A percentile compares a stretch with the other conserved stretches of the same genome.
Evolutionary conservation across 2,113 vertebrate genomes (phyloP).

Genomic region (Lagopus muta): DNA sequence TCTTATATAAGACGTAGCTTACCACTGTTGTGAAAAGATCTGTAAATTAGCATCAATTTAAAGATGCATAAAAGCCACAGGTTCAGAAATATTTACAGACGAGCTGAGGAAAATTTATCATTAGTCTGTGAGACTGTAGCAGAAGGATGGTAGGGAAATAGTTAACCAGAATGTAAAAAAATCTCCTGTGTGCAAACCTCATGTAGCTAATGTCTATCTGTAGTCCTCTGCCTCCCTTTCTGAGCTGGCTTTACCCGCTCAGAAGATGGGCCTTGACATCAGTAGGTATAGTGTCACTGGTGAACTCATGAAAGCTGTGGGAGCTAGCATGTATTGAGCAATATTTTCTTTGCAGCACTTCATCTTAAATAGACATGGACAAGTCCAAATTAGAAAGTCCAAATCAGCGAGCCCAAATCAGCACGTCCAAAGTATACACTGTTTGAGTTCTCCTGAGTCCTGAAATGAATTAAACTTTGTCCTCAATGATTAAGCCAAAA

Average conservation of each 20-base stretch:
- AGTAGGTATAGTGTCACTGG: not conserved
- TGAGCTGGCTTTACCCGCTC: not conserved
- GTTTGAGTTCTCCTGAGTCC: not conserved
- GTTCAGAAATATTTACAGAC: not conserved
- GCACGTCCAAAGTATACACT: not conserved
- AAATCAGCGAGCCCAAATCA: not conserved
- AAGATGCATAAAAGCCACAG: not conserved
- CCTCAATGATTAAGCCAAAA: not conserved
- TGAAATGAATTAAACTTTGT: not conserved
- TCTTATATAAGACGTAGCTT: not conserved
- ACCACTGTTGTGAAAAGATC: not conserved
- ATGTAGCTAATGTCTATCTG: not conserved
- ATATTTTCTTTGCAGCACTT: not conserved
- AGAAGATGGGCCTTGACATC: not conserved
- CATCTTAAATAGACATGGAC: accelerated
- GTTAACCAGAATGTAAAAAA: not conserved
- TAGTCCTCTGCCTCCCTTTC: not conserved
- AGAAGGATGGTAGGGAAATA: not conserved
- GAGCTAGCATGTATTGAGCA: not conserved
- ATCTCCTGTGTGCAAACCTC: not conserved
- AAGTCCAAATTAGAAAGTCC: not conserved
- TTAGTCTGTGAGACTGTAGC: not conserved
- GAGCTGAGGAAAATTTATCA: not conserved
- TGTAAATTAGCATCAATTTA: not conserved
- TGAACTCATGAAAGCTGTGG: not conserved